These are phyloP conservation scores for Allygus modestus DNA, from an alignment of 2,888 invertebrate species.

Conservation along the genomic window DNA sequence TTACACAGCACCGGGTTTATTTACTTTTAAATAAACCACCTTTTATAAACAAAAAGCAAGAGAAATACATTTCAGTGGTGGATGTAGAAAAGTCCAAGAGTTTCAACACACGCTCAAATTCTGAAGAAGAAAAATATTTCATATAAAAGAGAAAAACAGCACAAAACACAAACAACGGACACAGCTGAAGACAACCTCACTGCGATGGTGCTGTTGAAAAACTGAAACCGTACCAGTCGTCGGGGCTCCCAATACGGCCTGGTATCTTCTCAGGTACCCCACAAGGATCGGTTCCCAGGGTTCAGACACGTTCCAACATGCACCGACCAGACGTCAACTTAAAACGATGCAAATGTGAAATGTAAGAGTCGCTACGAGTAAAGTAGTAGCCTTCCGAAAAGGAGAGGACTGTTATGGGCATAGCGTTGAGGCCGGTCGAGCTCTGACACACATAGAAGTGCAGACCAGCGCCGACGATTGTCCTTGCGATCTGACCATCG, in stretches of 20 bases:
- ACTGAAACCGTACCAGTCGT: conserved; percentile 30
- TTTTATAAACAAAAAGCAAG: no score
- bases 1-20: no score
- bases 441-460: conserved; percentile 34
- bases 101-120: no score
- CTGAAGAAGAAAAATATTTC: no score
- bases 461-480: not conserved
- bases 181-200: not conserved
- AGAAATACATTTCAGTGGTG: no score
- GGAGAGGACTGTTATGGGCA: conserved; percentile 45
- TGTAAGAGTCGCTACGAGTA: conserved; percentile 39
- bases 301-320: conserved; percentile 38
- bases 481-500: not conserved
- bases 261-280: conserved; percentile 4
- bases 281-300: conserved; percentile 48
- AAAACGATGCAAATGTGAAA: conserved; percentile 63
- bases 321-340: conserved; percentile 61
- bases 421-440: conserved; percentile 22
- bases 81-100: no score
- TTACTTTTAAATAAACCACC: no score
- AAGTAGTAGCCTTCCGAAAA: conserved; percentile 51
- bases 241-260: conserved; percentile 9
- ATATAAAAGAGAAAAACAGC: not conserved
- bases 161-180: not conserved
- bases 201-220: conserved; percentile 35